Evolutionary conservation across 2,797 vertebrate species (phyloP).

Genomic region (Tachyglossus aculeatus): DNA sequence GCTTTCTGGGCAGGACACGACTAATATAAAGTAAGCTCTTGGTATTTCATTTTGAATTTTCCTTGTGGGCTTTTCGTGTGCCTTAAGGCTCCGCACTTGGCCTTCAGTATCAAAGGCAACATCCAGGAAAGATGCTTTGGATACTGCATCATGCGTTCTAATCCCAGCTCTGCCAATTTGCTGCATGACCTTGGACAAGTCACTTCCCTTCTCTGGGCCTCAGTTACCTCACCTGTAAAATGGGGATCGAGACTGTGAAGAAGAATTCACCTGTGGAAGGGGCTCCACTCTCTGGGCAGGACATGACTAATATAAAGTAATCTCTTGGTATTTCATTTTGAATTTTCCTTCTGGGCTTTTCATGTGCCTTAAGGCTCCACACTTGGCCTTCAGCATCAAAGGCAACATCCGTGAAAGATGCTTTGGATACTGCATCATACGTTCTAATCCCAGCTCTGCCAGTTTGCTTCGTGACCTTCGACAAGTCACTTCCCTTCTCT

Average conservation of each 20-base stretch:
- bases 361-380: no score
- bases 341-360: background rate
- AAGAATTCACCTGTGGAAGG: conserved; percentile 74
- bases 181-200: background rate
- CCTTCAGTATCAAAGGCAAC: no score
- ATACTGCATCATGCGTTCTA: background rate
- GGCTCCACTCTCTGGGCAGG: conserved; percentile 78
- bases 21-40: conserved; percentile 73
- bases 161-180: background rate
- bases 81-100: no score
- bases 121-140: background rate
- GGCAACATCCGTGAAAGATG: background rate
- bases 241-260: conserved; percentile 73
- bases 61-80: background rate
- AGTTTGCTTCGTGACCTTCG: background rate
- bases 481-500: background rate
- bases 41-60: background rate
- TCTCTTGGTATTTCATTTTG: conserved; percentile 34
- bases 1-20: conserved; percentile 81
- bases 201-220: background rate
- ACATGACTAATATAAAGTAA: conserved; percentile 79
- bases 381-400: no score
- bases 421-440: background rate
- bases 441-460: background rate
- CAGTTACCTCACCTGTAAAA: background rate